Percentiles rank a stretch among this genome's conserved stretches.
phyloP scores from a whole-genome alignment of 2,113 vertebrate species.

The Merops nubicus region DNA sequence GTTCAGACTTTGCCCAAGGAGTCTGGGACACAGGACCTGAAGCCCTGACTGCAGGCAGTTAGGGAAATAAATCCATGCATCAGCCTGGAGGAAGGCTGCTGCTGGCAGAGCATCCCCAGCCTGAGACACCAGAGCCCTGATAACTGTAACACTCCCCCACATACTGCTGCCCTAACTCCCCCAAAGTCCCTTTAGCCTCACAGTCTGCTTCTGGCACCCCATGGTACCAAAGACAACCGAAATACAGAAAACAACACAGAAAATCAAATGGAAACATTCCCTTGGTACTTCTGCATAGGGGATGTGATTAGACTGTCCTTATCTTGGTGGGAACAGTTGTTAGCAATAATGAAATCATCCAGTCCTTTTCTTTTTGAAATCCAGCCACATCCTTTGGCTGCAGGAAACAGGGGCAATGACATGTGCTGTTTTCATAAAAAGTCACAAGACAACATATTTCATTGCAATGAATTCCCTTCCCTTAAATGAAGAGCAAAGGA shows the following conservation, averaged over 20 bases:
- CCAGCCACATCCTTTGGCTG: conserved; percentile 64
- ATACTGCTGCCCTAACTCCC: background rate
- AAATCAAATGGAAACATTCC: conserved; percentile 16
- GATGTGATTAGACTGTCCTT: conserved; percentile 50
- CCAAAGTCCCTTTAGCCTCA: background rate
- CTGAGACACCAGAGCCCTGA: background rate
- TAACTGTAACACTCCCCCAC: background rate
- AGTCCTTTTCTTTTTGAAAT: conserved; percentile 54
- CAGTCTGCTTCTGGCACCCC: conserved; percentile 11
- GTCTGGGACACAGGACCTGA: background rate
- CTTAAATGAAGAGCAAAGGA: background rate
- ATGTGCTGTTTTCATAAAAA: conserved; percentile 59
- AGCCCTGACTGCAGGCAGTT: accelerated
- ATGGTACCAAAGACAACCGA: background rate
- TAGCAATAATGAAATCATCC: conserved; percentile 63
- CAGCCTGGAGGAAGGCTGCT: background rate
- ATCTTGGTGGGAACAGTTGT: conserved; percentile 66
- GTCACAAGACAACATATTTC: conserved; percentile 51
- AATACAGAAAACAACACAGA: background rate
- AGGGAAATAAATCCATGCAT: background rate
- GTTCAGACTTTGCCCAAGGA: background rate
- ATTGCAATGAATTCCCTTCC: conserved; percentile 20
- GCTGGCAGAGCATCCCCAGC: background rate
- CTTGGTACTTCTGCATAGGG: background rate
- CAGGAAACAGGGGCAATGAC: conserved; percentile 39